Base-by-base conservation (phyloP, 2,113 vertebrate species). In the Lampris incognitus region DNA sequence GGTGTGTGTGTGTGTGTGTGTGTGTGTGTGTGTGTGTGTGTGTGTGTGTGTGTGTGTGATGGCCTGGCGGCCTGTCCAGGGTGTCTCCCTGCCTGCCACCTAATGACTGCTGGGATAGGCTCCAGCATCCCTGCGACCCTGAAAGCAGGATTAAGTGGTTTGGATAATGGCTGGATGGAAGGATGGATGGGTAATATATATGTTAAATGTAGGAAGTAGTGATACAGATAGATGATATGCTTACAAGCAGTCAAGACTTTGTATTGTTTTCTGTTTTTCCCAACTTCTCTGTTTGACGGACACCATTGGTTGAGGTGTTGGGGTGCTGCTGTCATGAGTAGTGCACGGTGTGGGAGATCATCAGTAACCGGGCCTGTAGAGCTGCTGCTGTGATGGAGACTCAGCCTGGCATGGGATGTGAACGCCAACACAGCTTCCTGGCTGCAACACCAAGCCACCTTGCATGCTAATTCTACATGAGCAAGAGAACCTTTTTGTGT, bases 341-440 rank as follows among this genome's bases (percentile, higher is more conserved):
- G 65, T 6, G 78, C 79, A 85, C 66, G 59, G 58, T 59, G 44
- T 46, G 58, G 85, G 79, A 78, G 77, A 76, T 83, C 84, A 88
- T 69, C 77, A 83, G 70, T 85, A 88, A 87, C 74, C 66, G 0
- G 54, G 69, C 44, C 71, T 82, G 65, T 82, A 79, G 86, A 89
- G 76, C 78, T 4, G 56, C 80, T 80, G 78, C 81, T 82, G 70
- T 76, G 3, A 52, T 70, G 51, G 66, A 74, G 60, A 70, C 56
- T 71, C 86, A 89, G 91, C 80, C 75, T 66, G 80, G 87, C 86
- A 90, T 91, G 88, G 75, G 55, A 69, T 8, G 37, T 75, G 76
- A 80, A 72, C 81, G 66, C 62, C 58, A 55, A 74, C 85, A 78
- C 74, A 59, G 82, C 84, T 85, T 78, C 72, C 57, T 74, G 42